Base-by-base conservation (phyloP, 1,140 invertebrate genomes). In the Macrostomum lignano region DNA sequence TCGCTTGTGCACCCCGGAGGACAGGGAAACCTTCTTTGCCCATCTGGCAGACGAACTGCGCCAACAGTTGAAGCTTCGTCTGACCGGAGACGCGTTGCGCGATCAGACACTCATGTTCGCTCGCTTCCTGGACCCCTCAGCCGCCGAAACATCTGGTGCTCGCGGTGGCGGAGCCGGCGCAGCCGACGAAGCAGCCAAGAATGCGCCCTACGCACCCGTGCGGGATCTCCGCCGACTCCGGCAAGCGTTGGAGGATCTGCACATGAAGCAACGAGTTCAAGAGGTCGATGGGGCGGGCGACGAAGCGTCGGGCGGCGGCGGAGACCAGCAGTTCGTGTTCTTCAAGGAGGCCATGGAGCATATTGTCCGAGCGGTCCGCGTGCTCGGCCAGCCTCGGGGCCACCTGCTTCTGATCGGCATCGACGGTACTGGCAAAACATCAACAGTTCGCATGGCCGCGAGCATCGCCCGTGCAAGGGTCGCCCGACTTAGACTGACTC, bases 31-130 rank as follows among this genome's bases (percentile, higher is more conserved):
- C 64, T 77, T 76, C 57, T 55, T 65, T 38, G 60, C 61, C 35
- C 64, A 69, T 35, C 55, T 77, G 25, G 65, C 67, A 32, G 68
- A 70, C 22, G 67, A 68, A 40, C 49, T 77, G n/a, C 71, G 68
- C n/a, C 66, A 66, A 44, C 62, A 72, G 52, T 74, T 76, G 46
- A 73, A 76, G 46, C 46, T 70, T 40, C 69, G 68, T 67, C 71
- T 42, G 61, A 68, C 43, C 64, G 59, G 34, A 46, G 17, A 28
- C 4, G 19, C 15, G 15, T 7, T 24, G 14, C 4, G 19, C 15
- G 4, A 28, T 5, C 15, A 7, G 3, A 28, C 9, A 5, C 19
- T 5, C 19, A 3, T 15, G 19, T 5, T 5, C 15, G 26, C 3
- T 28, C 4, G 19, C 15, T 9, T 28, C 14, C 14, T 3, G 14